These are phyloP conservation scores for Abscondita cerata DNA, from an alignment of 2,888 invertebrate genomes.

Conservation along the genomic window DNA sequence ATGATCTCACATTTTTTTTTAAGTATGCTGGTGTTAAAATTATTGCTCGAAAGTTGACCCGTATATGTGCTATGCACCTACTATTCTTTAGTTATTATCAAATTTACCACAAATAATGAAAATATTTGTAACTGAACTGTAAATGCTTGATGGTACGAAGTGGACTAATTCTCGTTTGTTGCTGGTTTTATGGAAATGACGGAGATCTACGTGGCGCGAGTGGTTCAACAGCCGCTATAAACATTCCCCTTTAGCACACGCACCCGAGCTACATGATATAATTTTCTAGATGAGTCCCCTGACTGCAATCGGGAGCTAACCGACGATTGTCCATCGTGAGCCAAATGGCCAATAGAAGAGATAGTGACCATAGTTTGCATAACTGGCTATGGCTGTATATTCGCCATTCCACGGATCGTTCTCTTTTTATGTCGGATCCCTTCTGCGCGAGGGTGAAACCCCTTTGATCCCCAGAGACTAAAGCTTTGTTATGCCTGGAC, in stretches of 20 bases:
- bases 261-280: slow-evolving; percentile 51
- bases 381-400: slow-evolving; percentile 54
- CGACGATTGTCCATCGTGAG: slow-evolving; percentile 56
- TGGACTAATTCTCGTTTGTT: slow-evolving; percentile 51
- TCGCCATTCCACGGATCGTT: slow-evolving; percentile 54
- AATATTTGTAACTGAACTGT: slow-evolving; percentile 10
- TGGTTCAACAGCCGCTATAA: slow-evolving; percentile 54
- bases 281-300: slow-evolving; percentile 54
- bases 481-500: slow-evolving; percentile 42
- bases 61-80: too few species aligned
- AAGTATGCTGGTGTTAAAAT: too few species aligned
- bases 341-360: slow-evolving; percentile 55
- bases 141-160: slow-evolving; percentile 33
- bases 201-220: slow-evolving; percentile 55
- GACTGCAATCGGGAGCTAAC: slow-evolving; percentile 53
- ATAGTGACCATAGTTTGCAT: slow-evolving; percentile 57
- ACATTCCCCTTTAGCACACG: slow-evolving; percentile 52
- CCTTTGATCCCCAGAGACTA: slow-evolving; percentile 41
- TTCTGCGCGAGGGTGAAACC: slow-evolving; percentile 42
- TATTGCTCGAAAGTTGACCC: too few species aligned
- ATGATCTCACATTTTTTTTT: too few species aligned
- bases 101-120: too few species aligned
- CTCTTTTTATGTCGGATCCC: slow-evolving; percentile 53
- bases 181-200: slow-evolving; percentile 57
- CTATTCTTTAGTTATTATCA: too few species aligned